Conservation (phyloP, 2,113 vertebrate species). For the Engraulis encrasicolus region DNA sequence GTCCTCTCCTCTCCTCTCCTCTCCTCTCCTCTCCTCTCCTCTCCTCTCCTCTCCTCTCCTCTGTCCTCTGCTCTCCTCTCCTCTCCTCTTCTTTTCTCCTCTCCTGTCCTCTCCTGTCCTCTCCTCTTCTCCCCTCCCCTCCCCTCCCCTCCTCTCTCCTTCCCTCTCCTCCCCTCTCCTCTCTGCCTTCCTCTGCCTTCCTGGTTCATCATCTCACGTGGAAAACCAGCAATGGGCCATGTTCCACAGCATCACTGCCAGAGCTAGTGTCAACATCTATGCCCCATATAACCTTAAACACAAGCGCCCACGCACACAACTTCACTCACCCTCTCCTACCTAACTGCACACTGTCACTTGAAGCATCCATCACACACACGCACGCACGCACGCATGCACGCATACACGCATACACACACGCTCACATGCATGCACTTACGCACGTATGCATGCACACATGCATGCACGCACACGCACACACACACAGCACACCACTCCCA, state of each 20-base stretch:
- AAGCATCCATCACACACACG: not conserved
- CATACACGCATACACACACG: not conserved
- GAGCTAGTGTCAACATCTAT: not conserved
- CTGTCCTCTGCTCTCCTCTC: too few species aligned
- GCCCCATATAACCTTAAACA: not conserved
- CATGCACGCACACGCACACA: not conserved
- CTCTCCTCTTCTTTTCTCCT: too few species aligned
- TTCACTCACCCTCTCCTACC: too few species aligned
- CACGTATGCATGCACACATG: not conserved
- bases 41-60: too few species aligned
- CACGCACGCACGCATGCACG: not conserved
- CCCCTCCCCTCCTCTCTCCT: too few species aligned
- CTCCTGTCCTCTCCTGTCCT: too few species aligned
- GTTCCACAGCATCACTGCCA: not conserved
- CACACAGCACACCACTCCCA: not conserved
- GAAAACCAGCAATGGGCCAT: conserved; percentile 1
- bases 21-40: too few species aligned
- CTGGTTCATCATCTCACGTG: not conserved
- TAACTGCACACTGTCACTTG: too few species aligned
- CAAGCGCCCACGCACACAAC: not conserved
- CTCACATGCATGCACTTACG: not conserved
- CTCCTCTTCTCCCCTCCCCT: too few species aligned
- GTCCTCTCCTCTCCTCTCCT: too few species aligned
- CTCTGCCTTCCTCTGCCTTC: too few species aligned
- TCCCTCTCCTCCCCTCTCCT: too few species aligned